These are phyloP conservation scores for Anticlea derivata DNA, from an alignment of 2,888 invertebrate genomes.

Conservation along the genomic window DNA sequence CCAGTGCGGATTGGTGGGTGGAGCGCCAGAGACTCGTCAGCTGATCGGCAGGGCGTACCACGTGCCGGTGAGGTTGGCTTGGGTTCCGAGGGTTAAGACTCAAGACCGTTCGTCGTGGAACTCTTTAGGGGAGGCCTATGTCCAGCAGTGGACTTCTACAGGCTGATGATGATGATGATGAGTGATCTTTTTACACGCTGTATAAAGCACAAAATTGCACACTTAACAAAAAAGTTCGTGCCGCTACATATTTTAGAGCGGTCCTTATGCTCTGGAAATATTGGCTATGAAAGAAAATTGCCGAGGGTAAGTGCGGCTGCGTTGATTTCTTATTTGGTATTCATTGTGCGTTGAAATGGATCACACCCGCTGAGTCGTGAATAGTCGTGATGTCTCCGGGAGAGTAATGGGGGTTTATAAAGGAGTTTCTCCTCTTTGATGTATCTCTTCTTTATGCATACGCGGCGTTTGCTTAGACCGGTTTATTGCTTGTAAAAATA, in stretches of 20 bases:
- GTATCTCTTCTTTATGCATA: slow-evolving; percentile 32
- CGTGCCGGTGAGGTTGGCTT: too few relatives aligned
- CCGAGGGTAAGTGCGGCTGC: slow-evolving; percentile 70
- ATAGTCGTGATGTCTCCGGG: slow-evolving; percentile 51
- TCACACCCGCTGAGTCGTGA: slow-evolving; percentile 57
- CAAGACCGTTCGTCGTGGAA: too few relatives aligned
- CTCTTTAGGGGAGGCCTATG: too few relatives aligned
- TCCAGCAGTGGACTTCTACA: too few relatives aligned
- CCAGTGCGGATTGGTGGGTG: too few relatives aligned
- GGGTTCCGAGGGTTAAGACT: too few relatives aligned
- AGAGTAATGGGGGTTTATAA: slow-evolving; percentile 39
- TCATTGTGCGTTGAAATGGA: slow-evolving; percentile 75
- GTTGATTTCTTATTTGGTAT: slow-evolving; percentile 80
- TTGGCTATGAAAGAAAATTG: slow-evolving; percentile 76
- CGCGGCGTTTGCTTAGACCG: slow-evolving; percentile 25
- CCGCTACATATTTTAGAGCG: slow-evolving; percentile 68
- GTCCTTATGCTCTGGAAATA: slow-evolving; percentile 63
- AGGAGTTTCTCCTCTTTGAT: slow-evolving; percentile 37
- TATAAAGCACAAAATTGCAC: slow-evolving; percentile 74
- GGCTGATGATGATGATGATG: too few relatives aligned
- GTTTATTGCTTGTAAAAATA: slow-evolving; percentile 37
- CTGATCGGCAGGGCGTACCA: too few relatives aligned
- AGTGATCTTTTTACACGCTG: slow-evolving; percentile 40
- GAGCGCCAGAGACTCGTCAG: too few relatives aligned
- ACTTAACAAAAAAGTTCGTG: slow-evolving; percentile 70